Evolutionary conservation across 2,888 invertebrate species (phyloP), one percentile per base, ranked within the genome.

Genomic region (Vesta saturnalis): DNA sequence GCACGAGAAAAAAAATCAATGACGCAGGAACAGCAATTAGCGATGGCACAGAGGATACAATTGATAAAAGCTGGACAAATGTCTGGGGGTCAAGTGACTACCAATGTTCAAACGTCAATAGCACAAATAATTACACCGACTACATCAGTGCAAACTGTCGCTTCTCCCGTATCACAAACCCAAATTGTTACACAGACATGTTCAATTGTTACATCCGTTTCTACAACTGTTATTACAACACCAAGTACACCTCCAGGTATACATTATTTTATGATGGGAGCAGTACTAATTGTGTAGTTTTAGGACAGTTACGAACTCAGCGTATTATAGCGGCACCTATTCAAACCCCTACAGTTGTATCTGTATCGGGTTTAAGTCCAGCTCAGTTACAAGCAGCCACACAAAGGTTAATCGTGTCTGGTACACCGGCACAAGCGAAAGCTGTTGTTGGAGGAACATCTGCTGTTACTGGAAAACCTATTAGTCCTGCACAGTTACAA

Each of bases 1-100:
- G 91, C 94, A 10, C 90, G 93, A 79, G 96, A 95, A 80, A 94
- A 95, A 82, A 87, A 90, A 72, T 89, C 71, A 4, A 52, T 80
- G 73, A 79, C 79, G 2, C 74, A 80, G 0, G 83, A 83, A 60
- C 77, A 78, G 58, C 79, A 69, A 46, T 54, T 72, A 14, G 71
- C 69, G 16, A 56, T 65, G 2, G 70, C 74, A 1, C 74, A 74
- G 58, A 69, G 74, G 73, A 22, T 70, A 12, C 70, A 70, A 30
- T 57, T 70, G 10, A 60, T 70, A 6, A 70, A 70, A 57, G 55
- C 66, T 21, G 69, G 58, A 4, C 70, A 70, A 60, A 66, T 70
- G 59, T 54, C 61, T 16, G 57, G 60, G 18, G 63, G 66, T 14
- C 70, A 70, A 47, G 66, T 67, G 0, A 56, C 71, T 78, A 60